Conservation (phyloP, 92 coral and sea anemone genomes). For the Palythoa grandiflora region DNA sequence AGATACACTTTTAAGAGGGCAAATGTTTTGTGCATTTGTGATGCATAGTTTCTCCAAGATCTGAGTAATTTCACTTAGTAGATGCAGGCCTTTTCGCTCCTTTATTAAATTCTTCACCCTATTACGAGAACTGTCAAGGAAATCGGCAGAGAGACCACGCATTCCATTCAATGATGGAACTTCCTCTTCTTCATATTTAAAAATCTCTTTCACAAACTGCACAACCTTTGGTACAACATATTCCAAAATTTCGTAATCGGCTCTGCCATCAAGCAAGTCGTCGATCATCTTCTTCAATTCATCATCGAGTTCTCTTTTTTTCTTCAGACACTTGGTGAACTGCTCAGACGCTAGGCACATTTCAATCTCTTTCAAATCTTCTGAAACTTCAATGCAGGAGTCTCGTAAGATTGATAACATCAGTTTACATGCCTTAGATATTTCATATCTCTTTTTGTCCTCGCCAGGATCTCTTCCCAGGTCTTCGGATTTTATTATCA, state of each 20-base stretch:
- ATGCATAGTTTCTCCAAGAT: conserved; percentile 17
- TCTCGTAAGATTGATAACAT: not conserved
- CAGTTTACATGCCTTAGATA: not conserved
- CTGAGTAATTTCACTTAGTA: conserved; percentile 28
- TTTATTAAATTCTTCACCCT: not conserved
- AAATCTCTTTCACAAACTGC: conserved; percentile 25
- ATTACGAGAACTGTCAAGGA: not conserved
- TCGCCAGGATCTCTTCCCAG: not conserved
- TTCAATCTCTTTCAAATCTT: conserved; percentile 4
- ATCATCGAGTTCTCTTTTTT: not conserved
- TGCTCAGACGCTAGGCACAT: conserved; percentile 11
- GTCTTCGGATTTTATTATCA: conserved; percentile 14
- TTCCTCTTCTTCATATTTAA: not conserved
- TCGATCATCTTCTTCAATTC: not conserved
- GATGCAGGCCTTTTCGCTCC: not conserved
- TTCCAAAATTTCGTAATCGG: not conserved
- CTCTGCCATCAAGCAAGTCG: not conserved
- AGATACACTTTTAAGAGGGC: not conserved
- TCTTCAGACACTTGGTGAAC: conserved; percentile 23
- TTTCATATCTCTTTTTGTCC: too few species aligned
- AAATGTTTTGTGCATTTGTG: not conserved
- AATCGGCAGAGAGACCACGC: conserved; percentile 11
- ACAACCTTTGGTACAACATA: conserved; percentile 7
- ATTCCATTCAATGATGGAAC: conserved; percentile 26
- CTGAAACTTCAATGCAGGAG: conserved; percentile 6